These are phyloP conservation scores for Hydractinia echinata DNA, from an alignment of 30 jellyfish, hydroid and myxozoan species.

Conservation along the genomic window DNA sequence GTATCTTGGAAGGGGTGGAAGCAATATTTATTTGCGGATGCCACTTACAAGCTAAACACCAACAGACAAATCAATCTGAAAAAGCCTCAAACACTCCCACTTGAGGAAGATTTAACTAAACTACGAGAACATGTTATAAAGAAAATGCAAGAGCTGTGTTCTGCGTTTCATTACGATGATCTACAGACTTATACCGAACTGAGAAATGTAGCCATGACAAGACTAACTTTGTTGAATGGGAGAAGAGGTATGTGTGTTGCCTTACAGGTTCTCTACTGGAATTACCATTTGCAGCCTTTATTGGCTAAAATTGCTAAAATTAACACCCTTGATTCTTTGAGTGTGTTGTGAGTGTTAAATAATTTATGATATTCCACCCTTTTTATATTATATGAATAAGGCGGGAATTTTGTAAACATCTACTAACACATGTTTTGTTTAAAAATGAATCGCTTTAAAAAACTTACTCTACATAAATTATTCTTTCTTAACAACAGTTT, in stretches of 20 bases:
- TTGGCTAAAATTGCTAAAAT: too few relatives aligned
- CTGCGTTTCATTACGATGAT: conserved; percentile 17
- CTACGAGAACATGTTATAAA: conserved; percentile 7
- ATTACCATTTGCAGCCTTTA: too few relatives aligned
- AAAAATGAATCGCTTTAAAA: too few relatives aligned
- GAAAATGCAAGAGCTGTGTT: background rate
- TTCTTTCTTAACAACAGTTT: too few relatives aligned
- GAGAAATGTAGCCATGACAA: conserved; percentile 2
- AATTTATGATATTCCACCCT: too few relatives aligned
- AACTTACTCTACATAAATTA: too few relatives aligned
- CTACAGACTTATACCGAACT: conserved; percentile 5
- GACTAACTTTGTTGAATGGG: conserved; percentile 27
- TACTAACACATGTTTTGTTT: too few relatives aligned
- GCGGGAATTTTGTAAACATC: too few relatives aligned
- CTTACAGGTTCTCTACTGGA: too few relatives aligned
- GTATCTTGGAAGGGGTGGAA: background rate
- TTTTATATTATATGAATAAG: too few relatives aligned
- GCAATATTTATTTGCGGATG: conserved; percentile 22
- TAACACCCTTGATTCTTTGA: too few relatives aligned
- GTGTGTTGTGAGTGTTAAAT: too few relatives aligned
- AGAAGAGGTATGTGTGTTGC: background rate
- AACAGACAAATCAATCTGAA: conserved; percentile 10
- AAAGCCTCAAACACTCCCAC: conserved; percentile 23
- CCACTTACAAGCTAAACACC: conserved; percentile 14
- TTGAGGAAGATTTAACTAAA: conserved; percentile 17